Conservation (phyloP, 2,888 invertebrate species). For the Epinotia bilunana region DNA sequence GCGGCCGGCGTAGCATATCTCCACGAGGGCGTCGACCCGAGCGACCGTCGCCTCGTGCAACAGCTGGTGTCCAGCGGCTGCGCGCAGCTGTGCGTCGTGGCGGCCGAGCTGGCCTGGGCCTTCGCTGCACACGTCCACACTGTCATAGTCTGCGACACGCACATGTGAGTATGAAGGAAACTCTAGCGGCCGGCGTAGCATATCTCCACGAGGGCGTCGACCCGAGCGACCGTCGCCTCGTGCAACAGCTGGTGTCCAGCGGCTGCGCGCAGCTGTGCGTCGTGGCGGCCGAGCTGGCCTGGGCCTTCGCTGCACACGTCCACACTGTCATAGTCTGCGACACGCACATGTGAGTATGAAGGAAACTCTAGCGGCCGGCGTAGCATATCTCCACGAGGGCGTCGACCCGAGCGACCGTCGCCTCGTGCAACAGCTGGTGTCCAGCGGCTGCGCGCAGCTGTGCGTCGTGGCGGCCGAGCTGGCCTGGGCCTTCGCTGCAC, state of each 20-base stretch:
- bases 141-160: constrained; percentile 89
- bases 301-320: constrained; percentile 95
- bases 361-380: constrained; percentile 97
- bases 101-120: constrained; percentile 96
- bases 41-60: constrained; percentile 96
- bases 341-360: constrained; percentile 79
- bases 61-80: constrained; percentile 97
- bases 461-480: constrained; percentile 96
- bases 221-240: constrained; percentile 92
- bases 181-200: constrained; percentile 97
- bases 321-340: constrained; percentile 95
- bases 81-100: constrained; percentile 94
- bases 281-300: constrained; percentile 95
- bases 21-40: constrained; percentile 95
- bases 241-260: constrained; percentile 96
- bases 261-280: constrained; percentile 96
- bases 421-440: constrained; percentile 96
- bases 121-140: constrained; percentile 95
- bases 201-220: constrained; percentile 98
- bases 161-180: constrained; percentile 93
- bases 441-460: constrained; percentile 94
- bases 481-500: constrained; percentile 96
- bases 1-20: constrained; percentile 98
- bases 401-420: constrained; percentile 92
- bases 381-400: constrained; percentile 99